Evolutionary conservation across 2,888 invertebrate genomes (phyloP), one percentile per base, ranked within the genome.

Genomic region (Macrostomum cliftonense): DNA sequence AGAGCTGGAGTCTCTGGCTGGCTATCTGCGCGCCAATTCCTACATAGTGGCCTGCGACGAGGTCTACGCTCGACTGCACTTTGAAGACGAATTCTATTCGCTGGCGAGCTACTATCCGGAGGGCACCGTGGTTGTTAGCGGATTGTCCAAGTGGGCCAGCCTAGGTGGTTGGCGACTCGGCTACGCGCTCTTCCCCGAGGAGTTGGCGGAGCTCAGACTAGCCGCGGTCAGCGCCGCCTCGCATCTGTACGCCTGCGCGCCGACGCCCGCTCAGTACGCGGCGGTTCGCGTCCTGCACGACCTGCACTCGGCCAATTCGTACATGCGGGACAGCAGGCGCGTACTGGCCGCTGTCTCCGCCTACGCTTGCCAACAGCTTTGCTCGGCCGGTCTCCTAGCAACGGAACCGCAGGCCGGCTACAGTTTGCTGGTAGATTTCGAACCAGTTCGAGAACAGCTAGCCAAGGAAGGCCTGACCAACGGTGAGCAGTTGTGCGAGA

Each of bases 71-170:
- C 44, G 65, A 37, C 52, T 67, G 1, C 56, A 58, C 19, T 65
- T 58, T 46, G 52, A 55, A 4, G 55, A 58, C 7, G 48, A 55
- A 2, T 64, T 63, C 46, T 55, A 53, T 0, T 57, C 58, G 2
- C 46, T 66, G 36, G 56, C 59, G 1, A 60, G 60, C 66, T 57
- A 57, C 37, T 68, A 68, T 51, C 67, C 67, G 19, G 68, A 68
- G 49, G 66, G 68, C 13, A 67, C 66, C 1, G 59, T 68, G 11
- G 45, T 68, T 14, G 39, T 21, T 53, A 59, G 59, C 7, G 68
- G 68, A 2, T 47, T 68, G 46, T 68, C 68, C n/a, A 68, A 68
- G 53, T 68, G 68, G 67, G 64, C 67, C n/a, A 62, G 67, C 52
- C 63, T 63, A 42, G 68, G 68, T 11, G 68, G 68, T 2, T 68